Evolutionary conservation across 2,888 invertebrate species (phyloP), one percentile per base, ranked within the genome.

Genomic region (Zygaena filipendulae): DNA sequence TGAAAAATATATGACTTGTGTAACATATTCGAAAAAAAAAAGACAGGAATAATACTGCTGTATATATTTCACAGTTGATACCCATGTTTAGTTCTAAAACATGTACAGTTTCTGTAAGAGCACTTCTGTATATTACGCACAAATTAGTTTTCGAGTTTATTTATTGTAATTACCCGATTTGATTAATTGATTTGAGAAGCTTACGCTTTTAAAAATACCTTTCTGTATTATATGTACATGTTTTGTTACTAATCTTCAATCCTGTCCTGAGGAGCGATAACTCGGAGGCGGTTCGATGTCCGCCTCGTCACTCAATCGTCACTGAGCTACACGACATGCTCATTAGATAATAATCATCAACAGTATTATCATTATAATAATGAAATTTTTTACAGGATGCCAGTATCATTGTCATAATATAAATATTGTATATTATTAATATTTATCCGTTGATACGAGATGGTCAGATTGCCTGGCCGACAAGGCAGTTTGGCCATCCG

Each of bases 61-160:
- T 81, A 80, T 79, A 80, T 80, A 81, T 71, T 77, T 77, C 75
- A 81, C 77, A 57, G 62, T 79, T 70, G 58, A 64, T 43, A 69
- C 68, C 63, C 72, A 71, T 68, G 80, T 80, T 80, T 81, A 81
- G 81, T 81, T 81, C 80, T 81, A 80, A 80, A 81, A 80, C 79
- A 81, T 81, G 81, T 81, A 81, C 80, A 80, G 79, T 81, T 80
- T 80, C 64, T 62, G 68, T 80, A 80, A 75, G 52, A 60, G 80
- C 81, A 81, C 80, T 69, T 72, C 51, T 81, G 80, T 81, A 81
- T 80, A 81, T 80, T 79, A 50, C 71, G 80, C 80, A 80, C 80
- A 57, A 52, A 70, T 64, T 80, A 80, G 79, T 75, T 81, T 71
- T 61, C 53, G 54, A 64, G 58, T 75, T 77, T 72, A 68, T 75